Base-by-base conservation (phyloP, 2,888 invertebrate genomes). In the Timema cristinae region DNA sequence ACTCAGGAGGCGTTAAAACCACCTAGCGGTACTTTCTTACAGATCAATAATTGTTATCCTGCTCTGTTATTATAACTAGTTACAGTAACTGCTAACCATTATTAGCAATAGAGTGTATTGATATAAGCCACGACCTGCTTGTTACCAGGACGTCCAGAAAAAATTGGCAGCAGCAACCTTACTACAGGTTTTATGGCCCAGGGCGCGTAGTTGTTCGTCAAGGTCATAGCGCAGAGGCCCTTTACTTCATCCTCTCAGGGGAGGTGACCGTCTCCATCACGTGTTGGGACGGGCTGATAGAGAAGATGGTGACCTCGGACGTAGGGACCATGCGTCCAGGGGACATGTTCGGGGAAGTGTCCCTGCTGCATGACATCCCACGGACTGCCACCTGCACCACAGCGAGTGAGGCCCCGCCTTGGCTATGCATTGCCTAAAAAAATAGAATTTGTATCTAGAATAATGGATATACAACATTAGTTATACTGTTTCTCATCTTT, bases 191-290 rank as follows among this genome's bases (percentile, higher is more conserved):
- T 77, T 86, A 86, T 73, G 82, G 84, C 1, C 85, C 88, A 0
- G 87, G 85, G 0, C 84, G 89, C 1, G 81, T 83, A 0, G 85
- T 92, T 66, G 87, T 90, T 0, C 86, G 86, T 11, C 87, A 91
- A 78, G 85, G 86, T 11, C 87, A 88, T 71, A 81, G 82, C 5
- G 87, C 91, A 0, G 81, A 83, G 71, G 87, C 87, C 0, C 79
- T 91, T 67, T 91, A 89, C 79, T 91, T 89, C 79, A 84, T 92
- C 67, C 81, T 90, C 7, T 83, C 84, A 0, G 92, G 92, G 5
- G 85, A 87, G 78, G 82, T 86, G 7, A 59, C 16, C n/a, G 6
- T 15, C 71, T 85, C 85, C 66, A 86, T 85, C 72, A 80, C 82
- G 77, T 78, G 83, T 1, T 85, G 79, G 72, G 89, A 90, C 75